phyloP scores from a whole-genome alignment of 92 coral and sea anemone species.

The Parazoanthus atlanticus region DNA sequence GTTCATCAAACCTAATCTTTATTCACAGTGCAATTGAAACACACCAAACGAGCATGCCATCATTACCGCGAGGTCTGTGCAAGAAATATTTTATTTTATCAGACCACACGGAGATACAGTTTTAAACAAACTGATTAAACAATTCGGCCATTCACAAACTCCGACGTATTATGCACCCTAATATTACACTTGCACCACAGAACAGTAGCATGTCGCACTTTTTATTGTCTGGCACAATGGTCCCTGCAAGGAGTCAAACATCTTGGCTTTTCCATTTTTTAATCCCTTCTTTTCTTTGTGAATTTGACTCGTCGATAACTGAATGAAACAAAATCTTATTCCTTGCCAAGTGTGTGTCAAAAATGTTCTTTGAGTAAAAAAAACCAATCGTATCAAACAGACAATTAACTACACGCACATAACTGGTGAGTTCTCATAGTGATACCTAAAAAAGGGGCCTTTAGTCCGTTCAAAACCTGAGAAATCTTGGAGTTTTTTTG shows the following conservation, averaged over 20 bases:
- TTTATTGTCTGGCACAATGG: slow-evolving; percentile 14
- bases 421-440: neutral
- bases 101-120: slow-evolving; percentile 6
- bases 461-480: neutral
- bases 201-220: slow-evolving; percentile 14
- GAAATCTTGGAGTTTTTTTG: neutral
- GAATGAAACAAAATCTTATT: neutral
- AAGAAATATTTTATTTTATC: slow-evolving; percentile 17
- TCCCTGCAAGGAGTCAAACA: neutral
- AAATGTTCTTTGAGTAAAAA: neutral
- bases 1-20: slow-evolving; percentile 41
- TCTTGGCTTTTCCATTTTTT: neutral
- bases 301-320: neutral
- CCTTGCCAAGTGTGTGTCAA: neutral
- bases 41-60: slow-evolving; percentile 14
- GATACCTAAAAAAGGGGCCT: neutral
- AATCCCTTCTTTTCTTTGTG: neutral
- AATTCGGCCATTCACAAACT: neutral
- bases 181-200: neutral
- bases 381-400: neutral
- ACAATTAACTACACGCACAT: neutral
- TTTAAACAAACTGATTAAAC: neutral
- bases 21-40: slow-evolving; percentile 23
- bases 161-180: neutral
- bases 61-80: neutral